A percentile compares a stretch with the other conserved stretches of the same genome.
These are phyloP conservation scores for Felis chaus DNA, from an alignment of 2,113 vertebrate genomes.

Conservation along the genomic window DNA sequence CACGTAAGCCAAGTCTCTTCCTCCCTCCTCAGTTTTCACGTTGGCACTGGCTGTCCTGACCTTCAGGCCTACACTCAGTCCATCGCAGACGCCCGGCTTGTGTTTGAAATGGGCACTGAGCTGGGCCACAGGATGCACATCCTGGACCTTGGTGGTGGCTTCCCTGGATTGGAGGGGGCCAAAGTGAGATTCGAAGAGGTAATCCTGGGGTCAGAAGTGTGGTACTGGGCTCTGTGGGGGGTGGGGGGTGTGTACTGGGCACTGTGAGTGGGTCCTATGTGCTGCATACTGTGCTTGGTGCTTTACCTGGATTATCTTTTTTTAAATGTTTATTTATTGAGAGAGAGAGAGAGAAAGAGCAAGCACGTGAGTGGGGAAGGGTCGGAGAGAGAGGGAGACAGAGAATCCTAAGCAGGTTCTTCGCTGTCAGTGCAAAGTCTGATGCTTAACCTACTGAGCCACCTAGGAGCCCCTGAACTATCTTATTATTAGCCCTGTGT, in stretches of 20 bases:
- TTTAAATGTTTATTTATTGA: too few relatives aligned
- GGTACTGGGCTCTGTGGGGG: fast-evolving
- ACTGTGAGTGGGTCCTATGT: neutral
- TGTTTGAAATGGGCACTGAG: conserved; percentile 85
- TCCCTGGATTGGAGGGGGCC: conserved; percentile 81
- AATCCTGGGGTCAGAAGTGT: fast-evolving
- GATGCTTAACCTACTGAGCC: too few relatives aligned
- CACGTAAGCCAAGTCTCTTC: neutral
- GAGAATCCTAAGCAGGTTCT: too few relatives aligned
- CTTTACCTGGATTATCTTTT: neutral
- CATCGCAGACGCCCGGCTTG: conserved; percentile 83
- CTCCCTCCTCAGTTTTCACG: conserved; percentile 83
- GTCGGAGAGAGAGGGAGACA: too few relatives aligned
- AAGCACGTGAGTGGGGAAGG: too few relatives aligned
- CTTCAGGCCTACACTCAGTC: conserved; percentile 78
- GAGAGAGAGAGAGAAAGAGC: too few relatives aligned
- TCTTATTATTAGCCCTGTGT: neutral
- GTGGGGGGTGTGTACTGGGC: fast-evolving
- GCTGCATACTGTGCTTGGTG: neutral
- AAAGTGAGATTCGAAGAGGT: conserved; percentile 86
- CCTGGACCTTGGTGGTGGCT: conserved; percentile 86
- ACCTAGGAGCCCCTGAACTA: neutral
- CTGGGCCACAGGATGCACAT: conserved; percentile 85
- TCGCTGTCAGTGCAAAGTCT: too few relatives aligned
- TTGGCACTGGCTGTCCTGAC: conserved; percentile 79